Conservation (phyloP, 2,113 vertebrate species). For the Hydrochoerus hydrochaeris region DNA sequence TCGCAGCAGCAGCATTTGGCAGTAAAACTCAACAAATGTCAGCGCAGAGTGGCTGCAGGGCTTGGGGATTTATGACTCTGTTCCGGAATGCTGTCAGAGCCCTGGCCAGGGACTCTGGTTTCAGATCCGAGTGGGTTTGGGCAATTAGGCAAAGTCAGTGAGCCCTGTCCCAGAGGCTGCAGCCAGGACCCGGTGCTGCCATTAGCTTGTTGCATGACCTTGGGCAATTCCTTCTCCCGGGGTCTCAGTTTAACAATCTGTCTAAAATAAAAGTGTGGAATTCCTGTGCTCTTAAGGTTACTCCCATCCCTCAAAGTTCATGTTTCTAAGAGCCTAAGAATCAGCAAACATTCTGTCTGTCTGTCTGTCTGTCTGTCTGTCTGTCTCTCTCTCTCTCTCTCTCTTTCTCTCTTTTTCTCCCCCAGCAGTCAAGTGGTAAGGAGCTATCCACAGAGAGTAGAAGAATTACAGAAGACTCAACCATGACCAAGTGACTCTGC, state of each 20-base stretch:
- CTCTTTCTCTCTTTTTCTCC: not conserved
- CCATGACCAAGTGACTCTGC: not conserved
- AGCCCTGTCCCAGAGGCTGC: constrained; percentile 25
- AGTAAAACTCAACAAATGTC: constrained; percentile 79
- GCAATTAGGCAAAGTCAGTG: constrained; percentile 49
- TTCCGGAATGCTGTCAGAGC: constrained; percentile 71
- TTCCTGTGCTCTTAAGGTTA: not conserved
- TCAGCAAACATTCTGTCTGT: not conserved
- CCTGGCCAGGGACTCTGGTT: constrained; percentile 41
- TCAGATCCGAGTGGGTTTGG: constrained; percentile 52
- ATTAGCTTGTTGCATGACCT: not conserved
- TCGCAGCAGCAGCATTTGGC: constrained; percentile 74
- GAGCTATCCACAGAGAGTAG: too few species aligned
- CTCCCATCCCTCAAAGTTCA: not conserved
- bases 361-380: not conserved
- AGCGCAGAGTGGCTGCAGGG: constrained; percentile 61
- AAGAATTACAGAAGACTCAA: not conserved
- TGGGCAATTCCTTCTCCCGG: not conserved
- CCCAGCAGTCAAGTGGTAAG: not conserved
- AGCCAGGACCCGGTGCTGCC: not conserved
- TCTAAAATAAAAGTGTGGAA: not conserved
- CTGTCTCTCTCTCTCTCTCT: not conserved
- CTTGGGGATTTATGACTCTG: constrained; percentile 59
- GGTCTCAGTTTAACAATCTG: not conserved
- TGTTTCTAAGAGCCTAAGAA: not conserved